Percentiles rank a stretch among this genome's conserved stretches.
phyloP scores from a whole-genome alignment of 1,140 invertebrate species.

The Pseudomyrmex concolor region DNA sequence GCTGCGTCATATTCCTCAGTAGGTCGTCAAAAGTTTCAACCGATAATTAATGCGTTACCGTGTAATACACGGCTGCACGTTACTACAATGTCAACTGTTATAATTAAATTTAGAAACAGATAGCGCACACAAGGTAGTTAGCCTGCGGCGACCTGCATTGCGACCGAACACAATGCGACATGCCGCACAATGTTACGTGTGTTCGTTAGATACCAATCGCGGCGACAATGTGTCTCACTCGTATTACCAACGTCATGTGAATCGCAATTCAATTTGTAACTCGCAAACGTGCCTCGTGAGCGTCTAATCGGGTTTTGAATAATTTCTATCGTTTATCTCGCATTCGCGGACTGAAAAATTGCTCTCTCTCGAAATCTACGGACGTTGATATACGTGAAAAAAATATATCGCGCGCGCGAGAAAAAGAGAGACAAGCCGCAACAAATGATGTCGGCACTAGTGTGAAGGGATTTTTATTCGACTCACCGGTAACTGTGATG shows the following conservation, averaged over 20 bases:
- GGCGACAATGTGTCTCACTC: constrained; percentile 36
- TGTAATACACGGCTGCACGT: constrained; percentile 29
- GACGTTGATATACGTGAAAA: not conserved
- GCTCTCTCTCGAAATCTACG: not conserved
- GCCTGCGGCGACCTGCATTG: constrained; percentile 44
- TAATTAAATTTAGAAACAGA: constrained; percentile 60
- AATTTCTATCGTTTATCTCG: constrained; percentile 21
- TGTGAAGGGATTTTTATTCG: not conserved
- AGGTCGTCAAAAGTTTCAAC: constrained; percentile 52
- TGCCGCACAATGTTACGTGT: constrained; percentile 19
- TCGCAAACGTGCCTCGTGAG: not conserved
- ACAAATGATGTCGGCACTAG: not conserved
- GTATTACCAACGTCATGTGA: constrained; percentile 38
- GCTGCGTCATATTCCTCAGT: constrained; percentile 10
- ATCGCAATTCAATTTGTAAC: constrained; percentile 54
- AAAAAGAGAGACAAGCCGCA: too few species aligned
- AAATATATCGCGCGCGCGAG: not conserved
- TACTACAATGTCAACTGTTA: constrained; percentile 50
- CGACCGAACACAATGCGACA: constrained; percentile 40
- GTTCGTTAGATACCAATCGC: constrained; percentile 59
- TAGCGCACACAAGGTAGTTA: constrained; percentile 33
- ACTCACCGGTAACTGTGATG: constrained; percentile 86
- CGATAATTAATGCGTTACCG: constrained; percentile 44
- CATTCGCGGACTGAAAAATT: not conserved
- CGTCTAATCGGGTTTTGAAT: constrained; percentile 32